phyloP scores from a whole-genome alignment of 2,888 invertebrate species.

The Alsophila aescularia region DNA sequence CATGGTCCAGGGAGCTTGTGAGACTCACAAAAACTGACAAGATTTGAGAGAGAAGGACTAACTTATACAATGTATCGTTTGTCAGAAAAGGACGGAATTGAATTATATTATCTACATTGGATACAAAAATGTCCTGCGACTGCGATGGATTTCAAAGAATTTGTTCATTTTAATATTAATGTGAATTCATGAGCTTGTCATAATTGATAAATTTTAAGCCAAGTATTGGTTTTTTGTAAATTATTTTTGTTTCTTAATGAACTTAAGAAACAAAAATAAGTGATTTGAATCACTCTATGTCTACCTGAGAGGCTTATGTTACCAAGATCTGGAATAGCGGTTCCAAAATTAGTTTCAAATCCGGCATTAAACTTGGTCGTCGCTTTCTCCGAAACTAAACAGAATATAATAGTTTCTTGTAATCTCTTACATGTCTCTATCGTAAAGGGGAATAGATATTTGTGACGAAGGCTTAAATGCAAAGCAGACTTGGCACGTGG shows the following conservation, averaged over 20 bases:
- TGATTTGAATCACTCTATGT: not conserved
- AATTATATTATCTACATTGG: constrained; percentile 60
- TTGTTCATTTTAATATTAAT: constrained; percentile 24
- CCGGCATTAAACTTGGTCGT: constrained; percentile 45
- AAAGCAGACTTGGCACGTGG: constrained; percentile 50
- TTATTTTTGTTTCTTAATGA: not conserved
- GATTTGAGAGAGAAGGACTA: constrained; percentile 60
- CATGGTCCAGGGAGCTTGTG: constrained; percentile 77
- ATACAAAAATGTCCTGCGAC: constrained; percentile 61
- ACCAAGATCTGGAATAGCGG: constrained; percentile 29
- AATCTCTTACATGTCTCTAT: constrained; percentile 68
- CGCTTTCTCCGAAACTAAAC: constrained; percentile 58
- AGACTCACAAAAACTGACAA: constrained; percentile 78
- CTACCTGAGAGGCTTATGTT: constrained; percentile 25
- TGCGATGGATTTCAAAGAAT: constrained; percentile 61
- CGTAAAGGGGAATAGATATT: constrained; percentile 62
- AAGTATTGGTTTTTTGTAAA: not conserved
- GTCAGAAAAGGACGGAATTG: constrained; percentile 54
- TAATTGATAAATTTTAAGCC: not conserved
- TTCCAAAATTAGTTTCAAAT: constrained; percentile 53
- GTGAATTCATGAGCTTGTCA: constrained; percentile 23
- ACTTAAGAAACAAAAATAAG: not conserved
- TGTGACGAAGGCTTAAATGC: constrained; percentile 59
- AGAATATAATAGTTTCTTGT: constrained; percentile 63
- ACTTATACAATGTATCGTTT: constrained; percentile 41